Conservation (phyloP, 2,797 vertebrate species). For the Fundulus diaphanus region DNA sequence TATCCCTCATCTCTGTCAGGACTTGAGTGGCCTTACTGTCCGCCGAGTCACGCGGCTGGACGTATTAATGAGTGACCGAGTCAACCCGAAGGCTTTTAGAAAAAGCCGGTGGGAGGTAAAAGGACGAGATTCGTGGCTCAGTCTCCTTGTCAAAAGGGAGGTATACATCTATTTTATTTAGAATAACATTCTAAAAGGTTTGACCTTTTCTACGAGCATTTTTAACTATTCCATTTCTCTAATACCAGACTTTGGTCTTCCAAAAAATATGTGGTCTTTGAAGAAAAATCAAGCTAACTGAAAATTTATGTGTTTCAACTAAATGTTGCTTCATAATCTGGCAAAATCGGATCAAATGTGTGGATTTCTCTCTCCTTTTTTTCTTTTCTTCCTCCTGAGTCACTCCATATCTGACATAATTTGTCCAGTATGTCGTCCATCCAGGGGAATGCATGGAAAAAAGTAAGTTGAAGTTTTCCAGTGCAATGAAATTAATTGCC, state of each 20-base stretch:
- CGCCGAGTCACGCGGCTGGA: constrained; percentile 17
- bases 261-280: neutral
- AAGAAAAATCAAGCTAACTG: neutral
- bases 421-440: too few species aligned
- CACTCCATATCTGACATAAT: too few species aligned
- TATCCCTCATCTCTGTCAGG: constrained; percentile 38
- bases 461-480: too few species aligned
- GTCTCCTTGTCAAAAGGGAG: neutral
- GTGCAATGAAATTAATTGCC: too few species aligned
- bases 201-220: neutral
- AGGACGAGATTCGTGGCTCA: neutral
- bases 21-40: constrained; percentile 8
- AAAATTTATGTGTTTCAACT: too few species aligned
- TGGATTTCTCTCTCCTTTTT: neutral
- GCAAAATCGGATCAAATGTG: neutral
- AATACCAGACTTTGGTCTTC: neutral
- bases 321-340: neutral
- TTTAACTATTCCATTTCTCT: neutral
- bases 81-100: constrained; percentile 1
- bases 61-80: constrained; percentile 35
- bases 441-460: too few species aligned
- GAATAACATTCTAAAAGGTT: neutral
- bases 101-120: constrained; percentile 9
- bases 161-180: neutral
- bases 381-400: too few species aligned